Base-by-base conservation (phyloP, 92 coral and sea anemone species). In the Phenganax marumi region DNA sequence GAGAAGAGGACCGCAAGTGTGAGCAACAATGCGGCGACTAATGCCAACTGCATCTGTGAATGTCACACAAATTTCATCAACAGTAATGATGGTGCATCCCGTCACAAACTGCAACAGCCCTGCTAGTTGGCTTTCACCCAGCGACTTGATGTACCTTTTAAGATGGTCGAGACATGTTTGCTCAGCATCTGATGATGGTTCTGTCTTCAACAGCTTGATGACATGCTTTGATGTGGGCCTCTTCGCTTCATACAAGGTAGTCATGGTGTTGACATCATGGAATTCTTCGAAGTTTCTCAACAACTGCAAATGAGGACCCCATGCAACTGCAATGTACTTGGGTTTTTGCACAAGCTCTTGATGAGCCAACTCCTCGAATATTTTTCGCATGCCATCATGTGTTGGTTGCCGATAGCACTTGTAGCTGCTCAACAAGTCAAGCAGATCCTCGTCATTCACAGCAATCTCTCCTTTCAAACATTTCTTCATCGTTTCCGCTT, bases 401-500 rank as follows among this genome's bases (percentile, higher is more conserved):
- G 88, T 16, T 25, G 60, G 84, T 52, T 26, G 47, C 33, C 85
- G 56, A 81, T 76, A 78, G 79, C 88, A 85, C 58, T 78, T 85
- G 79, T 52, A 85, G 54, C 54, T 23, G 52, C 76, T 62, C 18
- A 79, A 46, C 9, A 77, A 73, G 60, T 85, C 84, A 81, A 85
- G 58, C 49, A 85, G 52, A 65, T 84, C 87, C 0, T 84, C 84
- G 50, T 84, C 87, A 3, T 84, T 55, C 10, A 73, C 50, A 51
- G 78, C 81, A 26, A 73, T 61, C 33, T 84, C 87, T 50, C 79
- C 88, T 85, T 81, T 80, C 21, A 85, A 53, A 51, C 79, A 77
- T 69, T 66, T 85, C 48, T 85, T 48, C 23, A 85, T 54, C 50
- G 85, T 52, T 12, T 85, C 88, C 39, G 48, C 8, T 24, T 78